These are phyloP conservation scores for Euzetes globulus DNA, from an alignment of 2,888 invertebrate genomes.

Conservation along the genomic window DNA sequence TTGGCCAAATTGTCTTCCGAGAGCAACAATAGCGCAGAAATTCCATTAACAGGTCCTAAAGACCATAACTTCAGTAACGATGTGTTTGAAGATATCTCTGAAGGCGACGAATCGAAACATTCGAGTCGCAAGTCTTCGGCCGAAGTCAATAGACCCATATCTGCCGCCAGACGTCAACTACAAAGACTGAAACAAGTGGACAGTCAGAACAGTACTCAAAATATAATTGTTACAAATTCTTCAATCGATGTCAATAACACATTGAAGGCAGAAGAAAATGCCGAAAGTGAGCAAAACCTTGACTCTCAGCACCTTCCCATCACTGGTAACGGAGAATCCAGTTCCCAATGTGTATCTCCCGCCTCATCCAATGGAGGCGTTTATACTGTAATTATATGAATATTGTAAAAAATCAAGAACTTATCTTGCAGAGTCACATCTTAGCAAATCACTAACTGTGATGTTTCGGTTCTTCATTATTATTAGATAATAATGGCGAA, in stretches of 20 bases:
- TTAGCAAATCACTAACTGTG: too few species aligned
- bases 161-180: slow-evolving; percentile 54
- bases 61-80: slow-evolving; percentile 51
- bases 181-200: slow-evolving; percentile 39
- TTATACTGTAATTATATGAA: slow-evolving; percentile 62
- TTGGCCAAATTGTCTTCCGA: slow-evolving; percentile 75
- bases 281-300: neutral
- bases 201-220: slow-evolving; percentile 42
- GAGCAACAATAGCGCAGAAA: slow-evolving; percentile 46
- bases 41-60: slow-evolving; percentile 41
- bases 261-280: neutral
- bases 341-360: slow-evolving; percentile 70
- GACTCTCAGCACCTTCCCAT: neutral
- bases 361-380: slow-evolving; percentile 86
- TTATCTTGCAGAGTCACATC: too few species aligned
- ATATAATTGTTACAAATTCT: slow-evolving; percentile 48
- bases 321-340: slow-evolving; percentile 44
- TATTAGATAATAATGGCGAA: too few species aligned
- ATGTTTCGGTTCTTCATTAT: too few species aligned
- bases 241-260: slow-evolving; percentile 46
- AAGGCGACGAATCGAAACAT: slow-evolving; percentile 2
- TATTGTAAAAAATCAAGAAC: neutral
- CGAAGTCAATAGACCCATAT: slow-evolving; percentile 49
- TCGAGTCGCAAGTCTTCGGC: slow-evolving; percentile 28
- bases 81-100: slow-evolving; percentile 48